Evolutionary conservation across 2,797 vertebrate species (phyloP).

Genomic region (Macropodus opercularis): DNA sequence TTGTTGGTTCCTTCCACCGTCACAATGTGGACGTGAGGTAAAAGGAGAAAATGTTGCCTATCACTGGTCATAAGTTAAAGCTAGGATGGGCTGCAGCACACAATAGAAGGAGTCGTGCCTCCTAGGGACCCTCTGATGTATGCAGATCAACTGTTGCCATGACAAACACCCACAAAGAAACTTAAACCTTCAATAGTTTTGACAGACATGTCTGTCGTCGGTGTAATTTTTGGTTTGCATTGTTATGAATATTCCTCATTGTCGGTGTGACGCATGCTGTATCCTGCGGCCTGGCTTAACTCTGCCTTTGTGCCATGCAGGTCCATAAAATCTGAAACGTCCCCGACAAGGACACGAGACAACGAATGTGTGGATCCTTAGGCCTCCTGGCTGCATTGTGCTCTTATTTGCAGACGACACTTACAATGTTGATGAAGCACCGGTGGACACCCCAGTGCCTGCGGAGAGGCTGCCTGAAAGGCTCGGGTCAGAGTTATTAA

Average conservation of each 20-base stretch:
- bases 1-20: background rate
- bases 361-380: conserved; percentile 12
- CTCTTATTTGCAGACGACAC: conserved; percentile 44
- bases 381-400: conserved; percentile 38
- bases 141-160: background rate
- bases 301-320: conserved; percentile 11
- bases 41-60: background rate
- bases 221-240: background rate
- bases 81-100: background rate
- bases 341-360: conserved; percentile 8
- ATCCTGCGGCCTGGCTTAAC: conserved; percentile 10
- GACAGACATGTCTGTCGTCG: background rate
- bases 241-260: background rate
- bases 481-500: conserved; percentile 60
- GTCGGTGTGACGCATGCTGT: conserved; percentile 10
- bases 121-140: background rate
- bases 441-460: conserved; percentile 38
- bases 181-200: background rate
- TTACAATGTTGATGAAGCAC: conserved; percentile 58
- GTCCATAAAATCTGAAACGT: conserved; percentile 50
- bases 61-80: background rate
- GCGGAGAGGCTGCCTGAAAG: conserved; percentile 46
- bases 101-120: background rate
- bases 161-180: background rate
- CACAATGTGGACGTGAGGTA: background rate